Base-by-base conservation (phyloP, 2,888 invertebrate genomes). In the Dasypolia templi region DNA sequence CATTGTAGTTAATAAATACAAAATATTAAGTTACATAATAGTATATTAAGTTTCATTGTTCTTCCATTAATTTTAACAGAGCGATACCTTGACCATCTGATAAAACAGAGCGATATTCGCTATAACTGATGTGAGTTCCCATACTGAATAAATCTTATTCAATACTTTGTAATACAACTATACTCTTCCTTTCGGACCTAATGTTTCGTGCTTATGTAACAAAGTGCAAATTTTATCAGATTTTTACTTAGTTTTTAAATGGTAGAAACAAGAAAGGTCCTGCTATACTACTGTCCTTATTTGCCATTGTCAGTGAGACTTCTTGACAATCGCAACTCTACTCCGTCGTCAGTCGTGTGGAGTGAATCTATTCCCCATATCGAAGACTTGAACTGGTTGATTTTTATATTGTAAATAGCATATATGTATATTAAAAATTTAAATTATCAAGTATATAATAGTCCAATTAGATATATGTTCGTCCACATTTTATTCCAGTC, bases 391-490 rank as follows among this genome's bases (percentile, higher is more conserved):
- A 89, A 89, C 91, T 88, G 90, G 89, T 92, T 93, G 90, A 87
- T 91, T 94, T 92, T 91, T 89, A 88, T 89, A 88, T 86, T 94
- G 93, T 94, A 94, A 94, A 94, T 93, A 94, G 87, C 91, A 90
- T 92, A 91, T 89, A 92, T 92, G 87, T 91, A 91, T 92, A 92
- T 90, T 92, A 91, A 91, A 91, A 90, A 91, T 86, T 85, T 90
- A 91, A 92, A 93, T 91, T 89, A 89, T 89, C 89, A 89, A 92
- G 91, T 94, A 93, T 92, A 92, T 91, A 91, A 93, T 94, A 95
- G 95, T 94, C 94, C 95, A 95, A 92, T 88, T 95, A 94, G 92
- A 92, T 94, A 94, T 94, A 92, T 93, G 93, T 95, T 95, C 95
- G 95, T 95, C 95, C 95, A 95, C 94, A 87, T 93, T 93, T 94